Evolutionary conservation across 2,797 vertebrate genomes (phyloP), one percentile per base, ranked within the genome.

Genomic region (Xyrichtys novacula): DNA sequence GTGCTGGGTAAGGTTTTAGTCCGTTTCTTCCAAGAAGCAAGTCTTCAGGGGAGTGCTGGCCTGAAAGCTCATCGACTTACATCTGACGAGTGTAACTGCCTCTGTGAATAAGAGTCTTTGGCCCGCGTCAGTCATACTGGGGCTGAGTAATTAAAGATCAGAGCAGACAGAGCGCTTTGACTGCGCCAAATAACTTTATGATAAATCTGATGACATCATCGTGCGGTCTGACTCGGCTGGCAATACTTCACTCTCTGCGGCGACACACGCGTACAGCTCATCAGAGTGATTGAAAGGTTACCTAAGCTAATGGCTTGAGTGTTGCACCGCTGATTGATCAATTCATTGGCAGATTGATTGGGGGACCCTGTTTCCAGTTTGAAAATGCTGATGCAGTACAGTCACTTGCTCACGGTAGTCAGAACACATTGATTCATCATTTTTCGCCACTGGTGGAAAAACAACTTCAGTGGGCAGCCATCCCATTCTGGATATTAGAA

Each of bases 201-300:
- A 5, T 56, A 62, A 81, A 68, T 72, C 29, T 43, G 7, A 56
- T 77, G 60, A 72, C 49, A 25, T 81, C 54, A 38, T 7, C 8
- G 2, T 23, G n/a, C 36, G 39, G 44, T 57, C 53, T 43, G 54
- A 58, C 40, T 2, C 22, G 52, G 42, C 47, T 32, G n/a, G 63
- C 68, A 57, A 76, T 74, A 74, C 54, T 38, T 76, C 73, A 70
- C 23, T 70, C 52, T 55, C 38, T 38, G 50, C 62, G 62, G 26
- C 32, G 36, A 49, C 46, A 47, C 34, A 25, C 15, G 19, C 47
- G 19, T 14, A 23, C 20, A 71, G 60, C 78, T 82, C 83, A 81
- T 89, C 82, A 80, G 67, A 74, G 80, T 75, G 78, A 87, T 68
- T 80, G 71, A 85, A 78, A 86, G 61, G 69, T 76, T 60, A 60